phyloP scores from a whole-genome alignment of 2,797 vertebrate species.

The Crocidura indochinensis region DNA sequence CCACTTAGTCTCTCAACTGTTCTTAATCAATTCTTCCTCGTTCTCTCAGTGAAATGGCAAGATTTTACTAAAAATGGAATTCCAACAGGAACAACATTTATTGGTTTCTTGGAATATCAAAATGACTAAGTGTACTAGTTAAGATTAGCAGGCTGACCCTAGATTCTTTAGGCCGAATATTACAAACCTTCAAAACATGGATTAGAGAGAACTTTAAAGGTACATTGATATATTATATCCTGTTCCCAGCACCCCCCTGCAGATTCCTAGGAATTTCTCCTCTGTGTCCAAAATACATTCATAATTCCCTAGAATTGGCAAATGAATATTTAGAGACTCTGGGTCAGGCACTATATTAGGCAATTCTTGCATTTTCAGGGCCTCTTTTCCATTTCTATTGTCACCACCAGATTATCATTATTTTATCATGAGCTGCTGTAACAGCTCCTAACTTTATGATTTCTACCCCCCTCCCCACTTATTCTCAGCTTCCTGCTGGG shows the following conservation, averaged over 20 bases:
- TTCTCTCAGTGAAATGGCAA: constrained; percentile 15
- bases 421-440: constrained; percentile 1
- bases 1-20: background rate
- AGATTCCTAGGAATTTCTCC: background rate
- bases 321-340: background rate
- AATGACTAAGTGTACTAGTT: background rate
- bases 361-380: background rate
- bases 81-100: constrained; percentile 48
- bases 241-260: background rate
- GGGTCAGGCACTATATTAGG: background rate
- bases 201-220: background rate
- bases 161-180: background rate
- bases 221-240: background rate
- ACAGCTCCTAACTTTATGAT: constrained; percentile 7
- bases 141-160: background rate
- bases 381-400: constrained; percentile 27
- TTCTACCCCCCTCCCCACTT: background rate
- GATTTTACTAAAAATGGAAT: constrained; percentile 44
- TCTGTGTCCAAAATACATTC: background rate
- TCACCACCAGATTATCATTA: background rate
- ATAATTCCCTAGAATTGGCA: background rate
- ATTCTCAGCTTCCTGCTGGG: constrained; percentile 16
- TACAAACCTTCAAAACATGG: background rate
- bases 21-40: constrained; percentile 16
- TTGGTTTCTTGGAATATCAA: background rate